These are phyloP conservation scores for Nasonia vitripennis DNA, from an alignment of 1,140 invertebrate genomes.

Conservation along the genomic window DNA sequence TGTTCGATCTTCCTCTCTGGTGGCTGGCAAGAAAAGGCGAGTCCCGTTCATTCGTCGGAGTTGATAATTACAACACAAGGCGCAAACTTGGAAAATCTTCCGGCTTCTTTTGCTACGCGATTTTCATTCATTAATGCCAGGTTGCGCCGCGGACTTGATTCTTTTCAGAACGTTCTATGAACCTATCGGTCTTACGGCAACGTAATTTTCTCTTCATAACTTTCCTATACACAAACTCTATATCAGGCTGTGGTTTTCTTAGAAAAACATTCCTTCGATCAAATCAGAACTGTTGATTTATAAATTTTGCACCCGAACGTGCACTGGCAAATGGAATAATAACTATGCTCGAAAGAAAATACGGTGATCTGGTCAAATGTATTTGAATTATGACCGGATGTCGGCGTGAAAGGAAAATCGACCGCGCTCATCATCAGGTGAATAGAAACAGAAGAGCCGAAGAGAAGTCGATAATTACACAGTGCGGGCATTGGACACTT, in stretches of 20 bases:
- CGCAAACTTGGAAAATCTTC: conserved; percentile 68
- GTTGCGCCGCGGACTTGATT: conserved; percentile 46
- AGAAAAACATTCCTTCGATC: no score
- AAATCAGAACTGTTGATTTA: no score
- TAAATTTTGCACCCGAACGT: no score
- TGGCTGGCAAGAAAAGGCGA: conserved; percentile 51
- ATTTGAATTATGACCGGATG: conserved; percentile 31
- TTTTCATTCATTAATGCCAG: conserved; percentile 59
- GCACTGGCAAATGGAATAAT: no score
- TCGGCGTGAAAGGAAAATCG: not conserved
- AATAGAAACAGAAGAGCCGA: not conserved
- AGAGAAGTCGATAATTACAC: conserved; percentile 17
- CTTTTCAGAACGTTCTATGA: conserved; percentile 45
- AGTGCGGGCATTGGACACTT: not conserved
- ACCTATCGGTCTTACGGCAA: not conserved
- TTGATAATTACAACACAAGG: conserved; percentile 66
- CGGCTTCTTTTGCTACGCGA: conserved; percentile 34
- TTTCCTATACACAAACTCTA: not conserved
- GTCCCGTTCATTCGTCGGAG: conserved; percentile 49
- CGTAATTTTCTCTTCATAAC: conserved; percentile 25
- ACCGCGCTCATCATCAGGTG: not conserved
- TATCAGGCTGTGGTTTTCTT: not conserved
- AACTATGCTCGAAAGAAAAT: not conserved
- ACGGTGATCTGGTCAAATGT: not conserved
- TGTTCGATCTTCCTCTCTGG: conserved; percentile 45